Evolutionary conservation across 2,113 vertebrate species (phyloP).

Genomic region (Lipotes vexillifer): DNA sequence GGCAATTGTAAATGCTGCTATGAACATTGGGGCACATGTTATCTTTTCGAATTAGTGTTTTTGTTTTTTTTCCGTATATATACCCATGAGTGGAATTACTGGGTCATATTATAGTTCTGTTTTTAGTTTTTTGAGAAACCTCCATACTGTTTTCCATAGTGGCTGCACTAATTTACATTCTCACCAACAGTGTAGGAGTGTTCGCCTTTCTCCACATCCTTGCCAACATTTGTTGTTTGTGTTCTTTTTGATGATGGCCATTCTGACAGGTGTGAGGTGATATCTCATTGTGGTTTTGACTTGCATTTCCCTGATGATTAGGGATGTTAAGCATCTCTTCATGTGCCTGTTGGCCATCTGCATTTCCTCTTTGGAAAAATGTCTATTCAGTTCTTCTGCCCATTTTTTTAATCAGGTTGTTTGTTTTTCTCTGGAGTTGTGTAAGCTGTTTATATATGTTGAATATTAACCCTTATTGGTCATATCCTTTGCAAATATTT

Average conservation of each 20-base stretch:
- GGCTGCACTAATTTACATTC: neutral
- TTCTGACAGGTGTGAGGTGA: neutral
- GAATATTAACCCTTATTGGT: neutral
- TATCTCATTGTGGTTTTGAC: neutral
- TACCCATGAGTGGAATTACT: neutral
- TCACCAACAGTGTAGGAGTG: neutral
- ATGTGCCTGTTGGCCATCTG: neutral
- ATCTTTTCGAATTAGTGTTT: neutral
- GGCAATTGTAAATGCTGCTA: neutral
- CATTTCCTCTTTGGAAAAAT: neutral
- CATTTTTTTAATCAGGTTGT: neutral
- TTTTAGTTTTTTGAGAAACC: neutral
- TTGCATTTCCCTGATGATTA: neutral
- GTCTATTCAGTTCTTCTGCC: neutral
- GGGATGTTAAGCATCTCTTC: neutral
- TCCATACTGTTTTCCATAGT: neutral
- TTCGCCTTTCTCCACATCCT: neutral
- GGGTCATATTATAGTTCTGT: neutral
- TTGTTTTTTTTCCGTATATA: neutral
- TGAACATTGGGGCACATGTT: neutral
- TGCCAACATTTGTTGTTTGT: neutral
- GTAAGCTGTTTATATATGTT: neutral
- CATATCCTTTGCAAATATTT: neutral
- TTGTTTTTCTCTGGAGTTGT: neutral
- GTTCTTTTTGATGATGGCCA: neutral